Conservation (phyloP, 2,888 invertebrate genomes). For the Lasioglossum lativentre region DNA sequence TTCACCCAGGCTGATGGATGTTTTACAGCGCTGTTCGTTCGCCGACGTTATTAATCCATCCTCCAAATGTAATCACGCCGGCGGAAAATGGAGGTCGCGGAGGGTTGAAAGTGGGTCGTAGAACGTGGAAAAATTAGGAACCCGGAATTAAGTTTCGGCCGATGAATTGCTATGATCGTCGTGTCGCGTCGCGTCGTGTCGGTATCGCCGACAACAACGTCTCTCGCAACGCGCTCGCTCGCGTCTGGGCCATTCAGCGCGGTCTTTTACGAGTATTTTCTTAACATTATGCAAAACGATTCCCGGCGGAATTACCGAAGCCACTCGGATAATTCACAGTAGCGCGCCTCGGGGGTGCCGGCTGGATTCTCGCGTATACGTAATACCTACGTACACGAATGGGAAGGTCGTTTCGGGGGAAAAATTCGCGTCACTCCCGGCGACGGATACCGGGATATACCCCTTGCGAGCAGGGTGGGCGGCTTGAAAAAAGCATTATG, state of each 20-base stretch:
- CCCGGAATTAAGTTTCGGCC: constrained; percentile 6
- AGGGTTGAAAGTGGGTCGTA: background rate
- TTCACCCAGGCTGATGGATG: background rate
- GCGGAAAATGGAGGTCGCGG: background rate
- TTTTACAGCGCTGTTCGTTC: background rate
- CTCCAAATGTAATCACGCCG: background rate
- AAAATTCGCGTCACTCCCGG: constrained; percentile 72
- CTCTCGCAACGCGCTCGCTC: background rate
- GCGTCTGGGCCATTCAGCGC: constrained; percentile 26
- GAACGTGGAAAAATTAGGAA: background rate
- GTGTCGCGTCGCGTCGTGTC: constrained; percentile 61
- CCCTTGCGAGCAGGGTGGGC: constrained; percentile 35
- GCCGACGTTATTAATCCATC: background rate
- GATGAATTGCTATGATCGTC: constrained; percentile 36
- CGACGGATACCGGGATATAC: constrained; percentile 53
- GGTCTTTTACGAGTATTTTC: constrained; percentile 70
- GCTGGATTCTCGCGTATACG: constrained; percentile 52
- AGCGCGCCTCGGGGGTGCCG: constrained; percentile 65
- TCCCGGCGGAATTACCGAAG: constrained; percentile 70
- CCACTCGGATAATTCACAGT: constrained; percentile 70
- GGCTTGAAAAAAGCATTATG: constrained; percentile 70
- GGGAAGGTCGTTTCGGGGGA: constrained; percentile 70
- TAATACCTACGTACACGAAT: constrained; percentile 52
- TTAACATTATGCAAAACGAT: constrained; percentile 75
- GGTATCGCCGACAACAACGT: constrained; percentile 44